Conservation (phyloP, 1,140 invertebrate species). For the Drosophila bifasciata region DNA sequence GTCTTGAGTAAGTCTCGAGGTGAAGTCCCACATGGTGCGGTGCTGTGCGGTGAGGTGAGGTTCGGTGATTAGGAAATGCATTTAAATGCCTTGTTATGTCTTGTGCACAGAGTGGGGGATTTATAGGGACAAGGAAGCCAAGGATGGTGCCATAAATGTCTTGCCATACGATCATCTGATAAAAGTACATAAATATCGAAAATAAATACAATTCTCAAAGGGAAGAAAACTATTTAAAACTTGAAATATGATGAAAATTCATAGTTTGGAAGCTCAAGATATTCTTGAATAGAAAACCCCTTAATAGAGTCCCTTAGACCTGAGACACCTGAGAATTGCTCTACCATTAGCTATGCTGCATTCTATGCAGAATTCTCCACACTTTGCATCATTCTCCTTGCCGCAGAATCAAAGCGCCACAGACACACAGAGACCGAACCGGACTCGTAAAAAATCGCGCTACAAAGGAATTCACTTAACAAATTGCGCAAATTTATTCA, state of each 20-base stretch:
- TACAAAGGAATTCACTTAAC: constrained; percentile 83
- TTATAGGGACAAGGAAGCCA: neutral
- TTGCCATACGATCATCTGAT: constrained; percentile 11
- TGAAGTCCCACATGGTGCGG: neutral
- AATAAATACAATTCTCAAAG: too few species aligned
- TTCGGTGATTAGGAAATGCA: constrained; percentile 57
- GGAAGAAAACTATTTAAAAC: neutral
- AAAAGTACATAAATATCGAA: constrained; percentile 1
- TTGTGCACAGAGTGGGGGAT: neutral
- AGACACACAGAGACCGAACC: constrained; percentile 21
- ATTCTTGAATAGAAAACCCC: neutral
- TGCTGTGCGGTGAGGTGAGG: constrained; percentile 29
- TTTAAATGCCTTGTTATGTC: constrained; percentile 32
- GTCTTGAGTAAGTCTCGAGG: constrained; percentile 29
- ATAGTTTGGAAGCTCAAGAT: too few species aligned
- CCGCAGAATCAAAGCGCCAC: constrained; percentile 56
- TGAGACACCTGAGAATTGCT: neutral
- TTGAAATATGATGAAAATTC: neutral
- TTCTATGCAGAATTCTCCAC: constrained; percentile 47
- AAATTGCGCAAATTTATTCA: constrained; percentile 83
- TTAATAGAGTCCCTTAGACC: too few species aligned
- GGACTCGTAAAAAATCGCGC: constrained; percentile 78
- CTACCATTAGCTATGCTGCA: constrained; percentile 40
- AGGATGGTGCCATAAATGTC: constrained; percentile 50
- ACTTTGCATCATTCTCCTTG: neutral